Evolutionary conservation across 2,888 invertebrate species (phyloP).

Genomic region (Rhagonycha fulva): DNA sequence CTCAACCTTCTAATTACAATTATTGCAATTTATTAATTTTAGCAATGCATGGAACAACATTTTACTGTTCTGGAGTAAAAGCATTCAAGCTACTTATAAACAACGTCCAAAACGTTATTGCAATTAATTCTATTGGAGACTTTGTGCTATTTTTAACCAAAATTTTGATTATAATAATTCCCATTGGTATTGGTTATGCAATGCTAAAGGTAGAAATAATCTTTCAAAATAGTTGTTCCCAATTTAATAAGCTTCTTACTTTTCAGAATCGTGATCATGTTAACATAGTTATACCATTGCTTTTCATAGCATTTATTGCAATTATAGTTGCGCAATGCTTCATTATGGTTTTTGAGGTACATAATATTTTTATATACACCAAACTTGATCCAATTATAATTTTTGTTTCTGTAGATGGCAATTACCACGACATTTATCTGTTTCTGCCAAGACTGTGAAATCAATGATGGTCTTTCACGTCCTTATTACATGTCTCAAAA

Average conservation of each 20-base stretch:
- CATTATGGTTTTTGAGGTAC: conserved; percentile 74
- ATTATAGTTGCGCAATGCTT: conserved; percentile 73
- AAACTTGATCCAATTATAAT: not conserved
- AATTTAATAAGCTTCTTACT: not conserved
- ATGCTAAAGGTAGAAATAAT: conserved; percentile 58
- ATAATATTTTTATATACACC: not conserved
- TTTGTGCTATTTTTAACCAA: conserved; percentile 73
- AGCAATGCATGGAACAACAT: conserved; percentile 70
- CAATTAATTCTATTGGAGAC: conserved; percentile 75
- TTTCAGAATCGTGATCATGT: not conserved
- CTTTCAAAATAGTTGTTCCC: not conserved
- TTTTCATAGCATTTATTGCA: conserved; percentile 52
- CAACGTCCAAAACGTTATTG: conserved; percentile 68
- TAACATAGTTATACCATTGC: not conserved
- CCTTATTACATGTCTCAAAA: conserved; percentile 70
- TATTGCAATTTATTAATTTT: conserved; percentile 35
- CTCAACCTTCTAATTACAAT: not conserved
- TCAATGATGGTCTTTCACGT: conserved; percentile 64
- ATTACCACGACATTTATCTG: conserved; percentile 72
- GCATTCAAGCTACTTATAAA: conserved; percentile 65
- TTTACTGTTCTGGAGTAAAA: conserved; percentile 65
- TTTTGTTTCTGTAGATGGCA: conserved; percentile 64
- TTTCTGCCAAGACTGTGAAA: conserved; percentile 70
- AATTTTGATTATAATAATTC: conserved; percentile 65
- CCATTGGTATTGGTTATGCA: conserved; percentile 64